Percentiles rank a stretch among this genome's conserved stretches.
phyloP scores from a whole-genome alignment of 2,113 vertebrate genomes.

The Epinephelus moara region DNA sequence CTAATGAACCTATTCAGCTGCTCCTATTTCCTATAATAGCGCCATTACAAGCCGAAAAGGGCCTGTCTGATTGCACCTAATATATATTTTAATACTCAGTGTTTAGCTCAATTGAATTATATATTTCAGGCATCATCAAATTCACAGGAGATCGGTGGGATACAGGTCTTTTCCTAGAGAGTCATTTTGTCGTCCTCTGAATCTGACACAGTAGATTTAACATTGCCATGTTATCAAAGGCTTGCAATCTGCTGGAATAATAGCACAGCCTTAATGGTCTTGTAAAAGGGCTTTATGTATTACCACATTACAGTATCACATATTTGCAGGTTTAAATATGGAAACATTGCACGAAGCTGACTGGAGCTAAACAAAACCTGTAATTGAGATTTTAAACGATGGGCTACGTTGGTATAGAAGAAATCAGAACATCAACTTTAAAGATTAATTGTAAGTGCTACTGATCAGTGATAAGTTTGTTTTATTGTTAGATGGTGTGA shows the following conservation, averaged over 20 bases:
- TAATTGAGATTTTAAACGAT: slow-evolving; percentile 7
- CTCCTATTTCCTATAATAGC: slow-evolving; percentile 65
- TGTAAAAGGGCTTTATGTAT: slow-evolving; percentile 44
- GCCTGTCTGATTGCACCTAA: slow-evolving; percentile 52
- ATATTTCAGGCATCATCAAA: slow-evolving; percentile 70
- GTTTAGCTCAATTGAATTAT: slow-evolving; percentile 77
- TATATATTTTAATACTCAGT: slow-evolving; percentile 70
- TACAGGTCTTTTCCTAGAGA: slow-evolving; percentile 40
- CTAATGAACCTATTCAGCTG: slow-evolving; percentile 70
- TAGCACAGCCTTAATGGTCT: slow-evolving; percentile 66
- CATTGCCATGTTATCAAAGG: slow-evolving; percentile 66
- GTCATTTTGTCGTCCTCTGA: slow-evolving; percentile 45
- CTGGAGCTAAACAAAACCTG: neutral
- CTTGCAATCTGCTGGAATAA: slow-evolving; percentile 60
- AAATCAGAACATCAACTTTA: neutral
- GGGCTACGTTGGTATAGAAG: neutral
- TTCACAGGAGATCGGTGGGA: slow-evolving; percentile 36
- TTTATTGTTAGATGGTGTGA: no score
- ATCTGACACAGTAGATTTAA: slow-evolving; percentile 79
- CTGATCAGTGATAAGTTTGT: no score
- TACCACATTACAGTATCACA: slow-evolving; percentile 11
- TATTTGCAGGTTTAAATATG: slow-evolving; percentile 40
- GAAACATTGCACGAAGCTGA: slow-evolving; percentile 8
- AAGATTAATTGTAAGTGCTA: neutral
- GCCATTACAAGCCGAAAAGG: slow-evolving; percentile 56